Evolutionary conservation across 2,113 vertebrate species (phyloP), one percentile per base, ranked within the genome.

Genomic region (Thinocorus orbignyianus): DNA sequence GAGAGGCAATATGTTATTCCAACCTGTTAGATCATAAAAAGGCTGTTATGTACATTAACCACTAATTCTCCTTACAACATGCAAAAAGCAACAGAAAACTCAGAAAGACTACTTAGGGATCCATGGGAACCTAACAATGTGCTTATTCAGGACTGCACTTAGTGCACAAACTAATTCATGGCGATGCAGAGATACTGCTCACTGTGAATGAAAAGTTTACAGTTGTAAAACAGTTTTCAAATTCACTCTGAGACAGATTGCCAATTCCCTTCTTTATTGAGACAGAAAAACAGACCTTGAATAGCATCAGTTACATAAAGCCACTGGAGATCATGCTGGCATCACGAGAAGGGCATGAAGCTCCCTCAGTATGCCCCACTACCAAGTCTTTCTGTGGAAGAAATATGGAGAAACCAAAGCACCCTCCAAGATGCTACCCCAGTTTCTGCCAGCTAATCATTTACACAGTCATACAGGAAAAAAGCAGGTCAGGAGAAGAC

Each of bases 321-420:
- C 12, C 31, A 62, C 9, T 20, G 28, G 12, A 46, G 25, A 58
- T 72, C 13, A 2, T 54, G 42, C 19, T 41, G 31, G 10, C 2
- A 1, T 62, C 62, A 61, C 25, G 25, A 85, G 62, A 62, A 82
- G 19, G 44, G 13, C 33, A 42, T 16, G 26, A 77, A 86, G 8
- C 5, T 60, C 22, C 25, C 7, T 28, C 11, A 7, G 1, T 14
- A 28, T 2, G 0, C 30, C 22, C 7, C 70, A 42, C 3, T n/a
- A 42, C 3, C 4, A 72, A 52, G 51, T 13, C 1, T 48, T 69
- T 6, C 18, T 41, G 2, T 44, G 35, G 37, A 87, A 76, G 20
- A 70, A 71, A 51, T 2, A 7, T 9, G 9, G 3, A 48, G 23
- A 76, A 87, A 64, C 26, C n/a, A 86, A 33, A 80, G 7, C 19